Evolutionary conservation across 2,113 vertebrate genomes (phyloP).

Genomic region (Forbesichthys agassizii): DNA sequence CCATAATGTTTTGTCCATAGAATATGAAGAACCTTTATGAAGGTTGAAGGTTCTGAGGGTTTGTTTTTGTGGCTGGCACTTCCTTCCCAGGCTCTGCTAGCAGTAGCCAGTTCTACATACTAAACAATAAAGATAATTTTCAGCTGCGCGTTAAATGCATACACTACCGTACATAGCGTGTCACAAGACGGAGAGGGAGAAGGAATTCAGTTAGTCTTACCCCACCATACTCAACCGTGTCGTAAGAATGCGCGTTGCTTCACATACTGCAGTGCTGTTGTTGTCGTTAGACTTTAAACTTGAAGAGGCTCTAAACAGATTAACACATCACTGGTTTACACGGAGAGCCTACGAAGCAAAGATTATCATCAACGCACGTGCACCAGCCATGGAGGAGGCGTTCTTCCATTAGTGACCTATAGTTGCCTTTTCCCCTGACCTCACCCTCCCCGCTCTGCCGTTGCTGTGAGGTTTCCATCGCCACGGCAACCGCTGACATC

Average conservation of each 20-base stretch:
- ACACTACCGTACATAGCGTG: no score
- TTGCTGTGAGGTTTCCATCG: constrained; percentile 65
- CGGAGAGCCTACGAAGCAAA: not conserved
- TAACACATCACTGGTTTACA: not conserved
- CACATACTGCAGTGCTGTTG: not conserved
- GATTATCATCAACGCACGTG: not conserved
- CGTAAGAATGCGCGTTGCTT: not conserved
- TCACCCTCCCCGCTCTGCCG: constrained; percentile 40
- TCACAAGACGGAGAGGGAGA: no score
- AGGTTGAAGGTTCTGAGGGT: not conserved
- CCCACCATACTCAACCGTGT: not conserved
- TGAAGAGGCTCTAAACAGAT: not conserved
- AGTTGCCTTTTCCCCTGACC: constrained; percentile 67
- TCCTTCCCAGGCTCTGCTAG: not conserved
- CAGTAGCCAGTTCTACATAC: not conserved
- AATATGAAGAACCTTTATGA: not conserved
- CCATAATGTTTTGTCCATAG: constrained; percentile 1
- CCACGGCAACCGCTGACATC: constrained; percentile 82
- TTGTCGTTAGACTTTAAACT: not conserved
- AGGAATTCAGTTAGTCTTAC: no score
- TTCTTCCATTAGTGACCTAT: constrained; percentile 53
- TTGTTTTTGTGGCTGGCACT: not conserved
- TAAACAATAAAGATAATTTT: no score
- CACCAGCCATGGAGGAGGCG: constrained; percentile 2
- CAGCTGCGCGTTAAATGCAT: no score